Base-by-base conservation (phyloP, 2,113 vertebrate species). In the Laticauda colubrina region DNA sequence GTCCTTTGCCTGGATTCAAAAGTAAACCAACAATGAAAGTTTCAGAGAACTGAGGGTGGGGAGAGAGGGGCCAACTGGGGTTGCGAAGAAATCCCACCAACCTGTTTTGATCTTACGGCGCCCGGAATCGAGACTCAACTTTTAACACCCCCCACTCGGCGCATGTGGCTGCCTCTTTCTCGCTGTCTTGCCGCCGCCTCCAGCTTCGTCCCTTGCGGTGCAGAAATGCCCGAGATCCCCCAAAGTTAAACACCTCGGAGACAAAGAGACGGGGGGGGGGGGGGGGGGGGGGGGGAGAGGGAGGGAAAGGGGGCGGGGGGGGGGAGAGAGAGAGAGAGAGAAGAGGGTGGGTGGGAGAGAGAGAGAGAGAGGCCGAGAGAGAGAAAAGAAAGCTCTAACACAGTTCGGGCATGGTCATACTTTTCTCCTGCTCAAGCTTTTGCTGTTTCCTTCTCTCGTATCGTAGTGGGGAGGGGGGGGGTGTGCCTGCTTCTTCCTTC, bases 171-270 rank as follows among this genome's bases (percentile, higher is more conserved):
- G 90, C 93, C 88, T 57, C 54, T 43, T 54, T 57, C 59, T 85
- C n/a, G 55, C 56, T 18, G 91, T 34, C 81, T 81, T 9, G n/a
- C 89, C 48, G 48, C 87, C 91, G 61, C 90, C 64, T 61, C 90
- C 93, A 57, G 85, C n/a, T 90, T 92, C 92, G 90, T 45, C 57
- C 56, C 92, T 48, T n/a, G 59, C 3, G 53, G 89, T n/a, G 51
- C 24, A n/a, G 55, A n/a, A 59, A 61, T 59, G 48, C 61, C 92
- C 69, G 34, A 75, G 87, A 87, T 92, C 87, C 88, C 87, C 92
- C 88, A 92, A 92, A 92, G 92, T 92, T 92, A 89, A 92, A 89
- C 92, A 89, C 92, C 92, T 92, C 92, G 88, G 88, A 92, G 92
- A 92, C 92, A 92, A 89, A 92, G 92, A 59, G 61, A 89, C 18